Conservation (phyloP, 2,113 vertebrate genomes). For the Triplophysa dalaica region DNA sequence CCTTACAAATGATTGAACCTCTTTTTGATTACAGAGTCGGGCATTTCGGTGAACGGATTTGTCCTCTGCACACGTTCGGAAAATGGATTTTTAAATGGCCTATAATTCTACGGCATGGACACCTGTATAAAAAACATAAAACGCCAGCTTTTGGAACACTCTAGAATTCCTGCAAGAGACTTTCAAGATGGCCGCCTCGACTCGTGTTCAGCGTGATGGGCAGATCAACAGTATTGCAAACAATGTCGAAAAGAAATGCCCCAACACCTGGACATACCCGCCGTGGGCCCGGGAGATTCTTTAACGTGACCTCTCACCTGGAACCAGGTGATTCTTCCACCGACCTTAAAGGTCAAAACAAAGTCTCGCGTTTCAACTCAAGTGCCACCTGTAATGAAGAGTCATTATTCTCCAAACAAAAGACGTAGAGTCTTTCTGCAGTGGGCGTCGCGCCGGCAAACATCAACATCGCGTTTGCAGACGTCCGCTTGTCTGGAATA, state of each 20-base stretch:
- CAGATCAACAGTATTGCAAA: conserved; percentile 41
- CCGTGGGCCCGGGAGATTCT: conserved; percentile 27
- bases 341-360: conserved; percentile 36
- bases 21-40: conserved; percentile 24
- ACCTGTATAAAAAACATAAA: neutral
- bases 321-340: conserved; percentile 40
- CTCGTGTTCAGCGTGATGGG: conserved; percentile 34
- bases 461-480: neutral
- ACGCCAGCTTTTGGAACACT: conserved; percentile 39
- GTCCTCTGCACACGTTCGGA: neutral
- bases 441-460: neutral
- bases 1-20: conserved; percentile 17
- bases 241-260: conserved; percentile 21
- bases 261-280: conserved; percentile 29
- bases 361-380: conserved; percentile 15
- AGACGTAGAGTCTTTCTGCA: neutral
- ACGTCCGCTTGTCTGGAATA: neutral
- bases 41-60: neutral
- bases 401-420: conserved; percentile 22
- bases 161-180: conserved; percentile 11
- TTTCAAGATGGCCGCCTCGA: conserved; percentile 36
- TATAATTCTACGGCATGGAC: conserved; percentile 37
- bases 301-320: conserved; percentile 14
- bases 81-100: conserved; percentile 30
- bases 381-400: conserved; percentile 26